phyloP scores from a whole-genome alignment of 2,113 vertebrate genomes.

The Sciurus niger region DNA sequence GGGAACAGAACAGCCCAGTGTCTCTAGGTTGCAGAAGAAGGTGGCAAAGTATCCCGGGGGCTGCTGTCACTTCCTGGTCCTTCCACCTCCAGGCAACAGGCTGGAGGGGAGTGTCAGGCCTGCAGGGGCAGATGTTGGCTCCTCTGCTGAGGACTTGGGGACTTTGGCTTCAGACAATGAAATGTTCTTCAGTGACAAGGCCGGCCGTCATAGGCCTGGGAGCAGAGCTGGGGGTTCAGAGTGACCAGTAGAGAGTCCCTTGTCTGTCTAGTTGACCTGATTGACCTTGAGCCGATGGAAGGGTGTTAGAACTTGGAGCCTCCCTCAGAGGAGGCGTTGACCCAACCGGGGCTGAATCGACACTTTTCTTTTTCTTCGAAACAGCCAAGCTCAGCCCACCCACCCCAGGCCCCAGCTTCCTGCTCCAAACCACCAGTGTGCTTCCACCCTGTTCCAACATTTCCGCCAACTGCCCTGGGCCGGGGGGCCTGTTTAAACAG shows the following conservation, averaged over 20 bases:
- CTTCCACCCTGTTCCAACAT: constrained; percentile 72
- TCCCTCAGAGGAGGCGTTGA: background rate
- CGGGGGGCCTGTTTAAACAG: constrained; percentile 49
- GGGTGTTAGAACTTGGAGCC: background rate
- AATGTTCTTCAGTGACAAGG: background rate
- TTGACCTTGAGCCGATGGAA: background rate
- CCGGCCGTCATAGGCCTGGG: background rate
- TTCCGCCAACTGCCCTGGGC: constrained; percentile 59
- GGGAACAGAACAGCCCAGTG: background rate
- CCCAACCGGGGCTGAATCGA: constrained; percentile 56
- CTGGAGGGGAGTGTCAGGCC: rapidly evolving
- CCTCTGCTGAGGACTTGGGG: background rate
- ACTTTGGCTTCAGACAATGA: background rate
- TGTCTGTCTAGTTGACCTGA: background rate
- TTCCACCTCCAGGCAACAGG: background rate
- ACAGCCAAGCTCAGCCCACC: constrained; percentile 53
- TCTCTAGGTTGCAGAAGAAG: background rate
- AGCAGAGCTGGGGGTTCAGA: background rate
- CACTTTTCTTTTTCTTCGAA: constrained; percentile 76
- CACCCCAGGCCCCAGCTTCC: constrained; percentile 64
- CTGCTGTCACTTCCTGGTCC: background rate
- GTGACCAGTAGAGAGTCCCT: background rate
- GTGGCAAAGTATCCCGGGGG: background rate
- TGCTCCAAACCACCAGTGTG: constrained; percentile 63
- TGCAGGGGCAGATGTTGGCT: background rate